phyloP scores from a whole-genome alignment of 2,797 vertebrate genomes.

The Muscicapa striata region DNA sequence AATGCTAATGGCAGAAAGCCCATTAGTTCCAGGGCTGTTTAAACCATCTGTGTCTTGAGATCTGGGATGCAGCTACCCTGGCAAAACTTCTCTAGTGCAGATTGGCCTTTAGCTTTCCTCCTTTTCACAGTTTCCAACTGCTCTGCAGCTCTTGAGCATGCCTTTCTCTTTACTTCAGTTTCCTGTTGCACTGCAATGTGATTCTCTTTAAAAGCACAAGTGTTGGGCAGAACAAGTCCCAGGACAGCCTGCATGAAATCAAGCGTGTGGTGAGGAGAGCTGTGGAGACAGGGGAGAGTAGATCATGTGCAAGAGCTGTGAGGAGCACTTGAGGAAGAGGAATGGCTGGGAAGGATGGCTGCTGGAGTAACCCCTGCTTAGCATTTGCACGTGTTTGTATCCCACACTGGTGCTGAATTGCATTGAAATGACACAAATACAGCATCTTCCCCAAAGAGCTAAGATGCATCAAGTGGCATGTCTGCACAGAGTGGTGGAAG shows the following conservation, averaged over 20 bases:
- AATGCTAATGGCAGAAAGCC: background rate
- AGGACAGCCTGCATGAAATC: background rate
- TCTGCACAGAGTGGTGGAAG: accelerated
- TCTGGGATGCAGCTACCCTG: background rate
- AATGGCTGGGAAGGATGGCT: background rate
- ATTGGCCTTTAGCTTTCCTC: background rate
- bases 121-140: background rate
- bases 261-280: background rate
- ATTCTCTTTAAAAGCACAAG: background rate
- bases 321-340: background rate
- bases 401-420: background rate
- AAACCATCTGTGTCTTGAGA: background rate
- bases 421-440: background rate
- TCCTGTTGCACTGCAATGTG: background rate
- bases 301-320: background rate
- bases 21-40: background rate
- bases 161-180: background rate
- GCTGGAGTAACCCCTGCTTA: background rate
- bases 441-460: background rate
- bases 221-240: background rate
- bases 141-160: background rate
- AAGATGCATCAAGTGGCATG: background rate
- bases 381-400: accelerated
- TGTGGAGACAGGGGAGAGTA: background rate
- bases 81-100: background rate